These are phyloP conservation scores for Helarctos malayanus DNA, from an alignment of 2,797 vertebrate genomes.

Conservation along the genomic window DNA sequence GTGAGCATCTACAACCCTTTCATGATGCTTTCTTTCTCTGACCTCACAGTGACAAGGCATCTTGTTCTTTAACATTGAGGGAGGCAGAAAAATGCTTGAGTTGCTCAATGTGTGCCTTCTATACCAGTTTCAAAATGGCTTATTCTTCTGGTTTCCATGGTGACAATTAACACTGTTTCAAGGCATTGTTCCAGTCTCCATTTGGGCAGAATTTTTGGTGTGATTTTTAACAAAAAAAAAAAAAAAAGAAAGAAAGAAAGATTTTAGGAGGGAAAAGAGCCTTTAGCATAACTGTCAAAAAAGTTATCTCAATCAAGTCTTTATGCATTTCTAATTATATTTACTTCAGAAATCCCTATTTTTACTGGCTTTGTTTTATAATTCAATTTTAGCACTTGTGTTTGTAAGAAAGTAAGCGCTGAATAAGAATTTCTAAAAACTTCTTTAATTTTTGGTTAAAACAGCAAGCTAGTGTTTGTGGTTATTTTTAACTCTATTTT, in stretches of 20 bases:
- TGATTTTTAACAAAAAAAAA: conserved; percentile 90
- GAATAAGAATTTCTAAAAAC: conserved; percentile 78
- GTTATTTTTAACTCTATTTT: conserved; percentile 62
- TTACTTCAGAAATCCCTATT: conserved; percentile 87
- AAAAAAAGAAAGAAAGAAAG: conserved; percentile 42
- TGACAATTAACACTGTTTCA: conserved; percentile 98
- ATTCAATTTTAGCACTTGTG: conserved; percentile 81
- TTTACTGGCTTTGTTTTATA: conserved; percentile 88
- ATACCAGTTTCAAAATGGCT: conserved; percentile 97
- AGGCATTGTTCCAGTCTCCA: conserved; percentile 95
- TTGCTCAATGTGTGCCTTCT: conserved; percentile 95
- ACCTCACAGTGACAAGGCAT: conserved; percentile 94
- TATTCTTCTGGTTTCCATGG: conserved; percentile 99
- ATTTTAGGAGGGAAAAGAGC: conserved; percentile 72
- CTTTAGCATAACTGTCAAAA: conserved; percentile 88
- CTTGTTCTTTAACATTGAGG: conserved; percentile 94
- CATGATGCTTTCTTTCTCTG: conserved; percentile 93
- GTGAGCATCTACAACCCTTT: conserved; percentile 90
- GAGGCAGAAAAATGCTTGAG: conserved; percentile 92
- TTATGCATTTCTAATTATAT: conserved; percentile 82
- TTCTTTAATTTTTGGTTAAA: conserved; percentile 72
- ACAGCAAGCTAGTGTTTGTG: not conserved
- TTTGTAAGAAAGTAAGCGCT: conserved; percentile 68
- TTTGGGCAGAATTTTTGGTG: conserved; percentile 93
- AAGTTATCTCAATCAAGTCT: conserved; percentile 89